Evolutionary conservation across 2,888 invertebrate genomes (phyloP).

Genomic region (Plusia festucae): DNA sequence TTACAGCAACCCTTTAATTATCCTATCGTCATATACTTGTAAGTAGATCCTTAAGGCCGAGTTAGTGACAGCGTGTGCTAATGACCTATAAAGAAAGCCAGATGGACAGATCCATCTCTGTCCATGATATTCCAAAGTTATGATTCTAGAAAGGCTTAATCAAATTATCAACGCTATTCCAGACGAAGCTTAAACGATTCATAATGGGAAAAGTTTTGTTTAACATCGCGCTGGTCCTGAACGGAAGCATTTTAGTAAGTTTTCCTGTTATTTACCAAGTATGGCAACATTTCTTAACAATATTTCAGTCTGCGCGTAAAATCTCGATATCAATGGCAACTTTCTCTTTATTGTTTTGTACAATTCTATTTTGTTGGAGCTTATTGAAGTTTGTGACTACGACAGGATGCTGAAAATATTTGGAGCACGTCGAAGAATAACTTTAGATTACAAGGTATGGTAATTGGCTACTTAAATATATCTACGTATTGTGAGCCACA

Average conservation of each 20-base stretch:
- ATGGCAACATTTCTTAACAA: slow-evolving; percentile 20
- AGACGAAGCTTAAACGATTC: slow-evolving; percentile 52
- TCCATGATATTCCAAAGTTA: slow-evolving; percentile 43
- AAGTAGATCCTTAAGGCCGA: neutral
- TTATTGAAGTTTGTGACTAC: slow-evolving; percentile 6
- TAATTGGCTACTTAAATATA: neutral
- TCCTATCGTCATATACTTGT: slow-evolving; percentile 9
- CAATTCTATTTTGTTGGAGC: slow-evolving; percentile 8
- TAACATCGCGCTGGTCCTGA: slow-evolving; percentile 40
- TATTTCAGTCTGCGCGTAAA: slow-evolving; percentile 21
- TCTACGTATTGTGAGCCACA: too few species aligned
- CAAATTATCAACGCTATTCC: slow-evolving; percentile 44
- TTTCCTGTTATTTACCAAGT: slow-evolving; percentile 25
- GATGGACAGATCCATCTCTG: slow-evolving; percentile 35
- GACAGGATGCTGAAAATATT: neutral
- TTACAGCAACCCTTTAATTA: slow-evolving; percentile 22
- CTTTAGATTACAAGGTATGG: neutral
- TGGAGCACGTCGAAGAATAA: neutral
- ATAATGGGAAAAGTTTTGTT: slow-evolving; percentile 58
- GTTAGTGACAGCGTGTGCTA: slow-evolving; percentile 4
- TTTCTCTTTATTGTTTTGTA: slow-evolving; percentile 17
- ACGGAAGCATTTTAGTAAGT: slow-evolving; percentile 21
- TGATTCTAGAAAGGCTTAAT: slow-evolving; percentile 43
- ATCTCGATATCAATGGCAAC: slow-evolving; percentile 13
- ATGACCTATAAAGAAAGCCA: slow-evolving; percentile 24